Evolutionary conservation across 2,113 vertebrate species (phyloP).

Genomic region (Leiothrix lutea): DNA sequence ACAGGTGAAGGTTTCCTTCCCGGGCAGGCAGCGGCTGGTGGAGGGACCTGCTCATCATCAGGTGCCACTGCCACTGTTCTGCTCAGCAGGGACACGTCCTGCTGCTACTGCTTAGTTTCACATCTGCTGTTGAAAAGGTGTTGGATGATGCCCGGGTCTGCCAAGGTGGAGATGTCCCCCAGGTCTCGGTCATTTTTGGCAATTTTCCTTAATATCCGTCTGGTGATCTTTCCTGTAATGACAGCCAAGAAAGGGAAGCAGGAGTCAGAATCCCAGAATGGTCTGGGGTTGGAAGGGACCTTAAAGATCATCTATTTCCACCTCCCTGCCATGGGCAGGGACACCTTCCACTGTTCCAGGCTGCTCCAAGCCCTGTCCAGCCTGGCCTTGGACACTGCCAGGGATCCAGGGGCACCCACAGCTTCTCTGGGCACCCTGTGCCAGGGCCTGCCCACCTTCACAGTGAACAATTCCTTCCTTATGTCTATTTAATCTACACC

Average conservation of each 20-base stretch:
- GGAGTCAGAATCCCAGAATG: background rate
- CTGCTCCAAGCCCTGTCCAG: rapidly evolving
- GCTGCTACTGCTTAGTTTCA: conserved; percentile 72
- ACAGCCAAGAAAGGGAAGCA: background rate
- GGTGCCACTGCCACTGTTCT: background rate
- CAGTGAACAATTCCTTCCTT: background rate
- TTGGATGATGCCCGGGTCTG: conserved; percentile 84
- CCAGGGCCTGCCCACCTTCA: rapidly evolving
- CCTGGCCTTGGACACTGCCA: background rate
- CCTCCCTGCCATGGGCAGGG: background rate
- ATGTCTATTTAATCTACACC: background rate
- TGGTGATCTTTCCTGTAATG: conserved; percentile 91
- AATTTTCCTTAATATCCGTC: conserved; percentile 89
- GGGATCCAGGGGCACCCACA: background rate
- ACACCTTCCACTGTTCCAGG: background rate
- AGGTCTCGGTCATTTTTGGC: conserved; percentile 89
- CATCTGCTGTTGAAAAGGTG: conserved; percentile 89
- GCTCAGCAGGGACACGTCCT: background rate
- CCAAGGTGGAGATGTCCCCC: conserved; percentile 91
- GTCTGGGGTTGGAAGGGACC: background rate
- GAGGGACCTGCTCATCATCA: background rate
- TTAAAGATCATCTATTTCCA: background rate
- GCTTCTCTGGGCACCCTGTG: background rate
- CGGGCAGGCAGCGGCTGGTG: background rate
- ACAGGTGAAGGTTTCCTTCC: background rate